A percentile compares a stretch with the other conserved stretches of the same genome.
Conservation (phyloP, 2,797 vertebrate genomes). For the Poliocrania exsul region DNA sequence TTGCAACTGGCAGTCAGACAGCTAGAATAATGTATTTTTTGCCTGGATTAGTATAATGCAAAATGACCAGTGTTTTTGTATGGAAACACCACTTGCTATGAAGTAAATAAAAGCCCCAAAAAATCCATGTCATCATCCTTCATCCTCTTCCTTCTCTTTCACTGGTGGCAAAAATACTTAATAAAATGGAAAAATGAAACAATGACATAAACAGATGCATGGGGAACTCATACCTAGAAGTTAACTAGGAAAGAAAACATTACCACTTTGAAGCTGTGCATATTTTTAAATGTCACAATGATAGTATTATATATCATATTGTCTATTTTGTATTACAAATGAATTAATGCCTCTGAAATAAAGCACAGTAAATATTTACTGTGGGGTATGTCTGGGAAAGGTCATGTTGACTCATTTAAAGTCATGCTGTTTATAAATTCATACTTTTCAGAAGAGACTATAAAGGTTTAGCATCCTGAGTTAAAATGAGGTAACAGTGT, state of each 20-base stretch:
- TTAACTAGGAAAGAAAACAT: not conserved
- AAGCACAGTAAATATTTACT: slow-evolving; percentile 38
- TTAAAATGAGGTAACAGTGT: not conserved
- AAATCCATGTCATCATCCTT: not conserved
- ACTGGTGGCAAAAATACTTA: not conserved
- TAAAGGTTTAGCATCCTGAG: not conserved
- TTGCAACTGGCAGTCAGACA: not conserved
- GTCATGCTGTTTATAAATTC: slow-evolving; percentile 6
- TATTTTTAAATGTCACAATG: not conserved
- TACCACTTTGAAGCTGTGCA: not conserved
- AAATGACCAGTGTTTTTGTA: not conserved
- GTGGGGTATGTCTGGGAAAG: not conserved
- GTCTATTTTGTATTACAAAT: not conserved
- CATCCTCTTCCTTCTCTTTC: not conserved
- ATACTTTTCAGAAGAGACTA: not conserved
- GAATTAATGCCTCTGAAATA: slow-evolving; percentile 6
- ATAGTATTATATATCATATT: not conserved
- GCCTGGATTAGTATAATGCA: not conserved
- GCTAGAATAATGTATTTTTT: not conserved
- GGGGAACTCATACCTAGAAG: not conserved
- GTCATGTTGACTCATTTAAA: slow-evolving; percentile 28
- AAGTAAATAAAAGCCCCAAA: not conserved
- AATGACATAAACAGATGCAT: not conserved
- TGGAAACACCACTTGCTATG: not conserved
- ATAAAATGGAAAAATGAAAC: not conserved